Base-by-base conservation (phyloP, 2,113 vertebrate species). In the Clarias batrachus region DNA sequence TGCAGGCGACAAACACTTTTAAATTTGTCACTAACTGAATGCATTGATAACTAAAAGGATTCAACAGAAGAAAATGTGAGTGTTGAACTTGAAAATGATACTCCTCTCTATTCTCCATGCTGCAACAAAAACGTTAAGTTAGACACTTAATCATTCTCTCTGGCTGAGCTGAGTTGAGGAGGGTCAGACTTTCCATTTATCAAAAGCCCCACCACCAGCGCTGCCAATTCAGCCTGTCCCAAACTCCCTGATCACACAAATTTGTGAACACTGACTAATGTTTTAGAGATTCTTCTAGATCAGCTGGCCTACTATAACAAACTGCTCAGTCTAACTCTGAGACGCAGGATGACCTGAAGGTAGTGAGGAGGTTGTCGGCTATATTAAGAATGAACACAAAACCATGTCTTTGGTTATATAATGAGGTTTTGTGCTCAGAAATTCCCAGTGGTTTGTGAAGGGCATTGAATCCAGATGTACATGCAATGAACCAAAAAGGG, bases 71-170 rank as follows among this genome's bases (percentile, higher is more conserved):
- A 30, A 19, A 73, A 62, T 57, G 52, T 23, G 37, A 65, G 84
- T 79, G 60, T 68, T 79, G 23, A 60, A 33, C 80, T 82, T 82
- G 70, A 57, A 87, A 77, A 56, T 65, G 59, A 87, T 77, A 63
- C 21, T 14, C 41, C 21, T 23, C 27, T 78, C 37, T 21, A 48
- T 76, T 87, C 73, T 79, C 81, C 62, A 78, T 59, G 25, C 83
- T 76, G 33, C 25, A 57, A 70, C 60, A 12, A 84, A 84, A 62
- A 21, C 59, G 14, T 41, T 30, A 74, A 17, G 11, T 12, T 57
- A 27, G 74, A 77, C 74, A 77, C 41, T 56, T 37, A n/a, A 56
- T 73, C 10, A 33, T 74, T 73, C 60, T 48, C 52, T 27, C 17
- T 74, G 85, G 85, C 85, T 80, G 41, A 65, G 23, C 37, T n/a